Evolutionary conservation across 2,113 vertebrate genomes (phyloP).

Genomic region (Corythoichthys haematopterus): DNA sequence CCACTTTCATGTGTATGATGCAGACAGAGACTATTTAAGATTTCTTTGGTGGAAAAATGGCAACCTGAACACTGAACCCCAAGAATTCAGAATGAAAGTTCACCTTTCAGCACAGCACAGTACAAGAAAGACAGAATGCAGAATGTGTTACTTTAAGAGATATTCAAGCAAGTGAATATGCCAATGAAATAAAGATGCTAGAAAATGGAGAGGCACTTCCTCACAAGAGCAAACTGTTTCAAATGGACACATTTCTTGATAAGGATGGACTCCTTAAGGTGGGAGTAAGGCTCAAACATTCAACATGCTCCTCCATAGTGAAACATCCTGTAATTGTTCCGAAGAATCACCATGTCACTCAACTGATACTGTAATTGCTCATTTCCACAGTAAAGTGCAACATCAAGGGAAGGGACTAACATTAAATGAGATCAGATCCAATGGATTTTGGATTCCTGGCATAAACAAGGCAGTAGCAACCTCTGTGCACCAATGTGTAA

Average conservation of each 20-base stretch:
- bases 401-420: constrained; percentile 11
- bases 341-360: background rate
- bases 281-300: constrained; percentile 6
- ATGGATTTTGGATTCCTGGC: constrained; percentile 5
- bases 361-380: background rate
- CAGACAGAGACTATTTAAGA: no score
- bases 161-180: background rate
- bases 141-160: background rate
- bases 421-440: constrained; percentile 9
- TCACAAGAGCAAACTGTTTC: background rate
- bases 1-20: no score
- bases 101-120: no score
- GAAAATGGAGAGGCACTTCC: background rate
- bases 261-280: constrained; percentile 10
- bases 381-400: background rate
- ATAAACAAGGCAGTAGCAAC: constrained; percentile 4
- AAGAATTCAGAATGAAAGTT: no score
- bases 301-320: background rate
- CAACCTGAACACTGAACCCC: no score
- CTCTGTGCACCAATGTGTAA: constrained; percentile 10
- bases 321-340: constrained; percentile 1
- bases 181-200: background rate
- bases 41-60: no score
- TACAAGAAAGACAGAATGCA: background rate
- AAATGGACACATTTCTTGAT: constrained; percentile 5